Percentiles rank a stretch among this genome's conserved stretches.
These are phyloP conservation scores for Eurytoma adleriae DNA, from an alignment of 2,888 invertebrate species.

Conservation along the genomic window DNA sequence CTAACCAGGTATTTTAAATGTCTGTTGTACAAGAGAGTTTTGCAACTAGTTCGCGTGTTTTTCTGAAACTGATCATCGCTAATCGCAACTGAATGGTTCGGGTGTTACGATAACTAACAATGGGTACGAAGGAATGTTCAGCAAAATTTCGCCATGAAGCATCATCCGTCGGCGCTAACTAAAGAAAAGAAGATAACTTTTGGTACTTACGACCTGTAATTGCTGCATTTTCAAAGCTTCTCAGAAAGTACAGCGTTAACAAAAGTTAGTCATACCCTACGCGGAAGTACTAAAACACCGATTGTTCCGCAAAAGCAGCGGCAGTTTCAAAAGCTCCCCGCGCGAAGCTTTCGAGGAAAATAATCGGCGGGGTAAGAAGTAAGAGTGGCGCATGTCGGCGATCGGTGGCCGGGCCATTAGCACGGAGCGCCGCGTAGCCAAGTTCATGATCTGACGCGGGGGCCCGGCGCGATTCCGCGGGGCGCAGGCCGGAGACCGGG, in stretches of 20 bases:
- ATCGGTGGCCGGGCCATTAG: constrained; percentile 59
- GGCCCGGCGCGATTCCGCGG: constrained; percentile 63
- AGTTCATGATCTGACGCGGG: constrained; percentile 48
- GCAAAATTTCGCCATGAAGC: not conserved
- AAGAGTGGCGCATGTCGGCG: constrained; percentile 35
- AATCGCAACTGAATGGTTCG: constrained; percentile 51
- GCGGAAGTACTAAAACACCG: not conserved
- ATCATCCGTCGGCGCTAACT: not conserved
- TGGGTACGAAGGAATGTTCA: too few relatives aligned
- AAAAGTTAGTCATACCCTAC: not conserved
- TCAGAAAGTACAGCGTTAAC: not conserved
- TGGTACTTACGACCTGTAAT: constrained; percentile 24
- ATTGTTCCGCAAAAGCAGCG: not conserved
- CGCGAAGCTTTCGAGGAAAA: not conserved
- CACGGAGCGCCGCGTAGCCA: constrained; percentile 63
- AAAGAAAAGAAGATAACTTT: not conserved
- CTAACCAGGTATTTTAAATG: not conserved
- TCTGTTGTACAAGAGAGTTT: constrained; percentile 1
- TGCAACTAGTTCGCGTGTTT: not conserved
- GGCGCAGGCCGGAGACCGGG: constrained; percentile 56
- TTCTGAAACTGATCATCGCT: constrained; percentile 38
- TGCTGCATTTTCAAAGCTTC: constrained; percentile 19
- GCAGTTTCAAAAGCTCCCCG: not conserved
- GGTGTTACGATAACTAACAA: not conserved
- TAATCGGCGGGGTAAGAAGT: too few relatives aligned